These are phyloP conservation scores for Argya squamiceps DNA, from an alignment of 2,797 vertebrate genomes.

Conservation along the genomic window DNA sequence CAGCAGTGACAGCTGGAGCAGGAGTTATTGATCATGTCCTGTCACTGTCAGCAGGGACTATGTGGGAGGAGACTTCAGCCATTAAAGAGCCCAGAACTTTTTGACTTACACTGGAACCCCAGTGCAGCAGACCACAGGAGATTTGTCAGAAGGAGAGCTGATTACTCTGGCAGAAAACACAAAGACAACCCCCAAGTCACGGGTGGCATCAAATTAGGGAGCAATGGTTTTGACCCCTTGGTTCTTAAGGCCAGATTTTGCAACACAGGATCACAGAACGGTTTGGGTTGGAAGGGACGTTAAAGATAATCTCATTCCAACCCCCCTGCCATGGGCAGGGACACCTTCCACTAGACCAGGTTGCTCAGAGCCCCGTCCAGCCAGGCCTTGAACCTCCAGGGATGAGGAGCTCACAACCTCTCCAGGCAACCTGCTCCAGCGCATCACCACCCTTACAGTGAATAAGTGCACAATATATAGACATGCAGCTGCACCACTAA, in stretches of 20 bases:
- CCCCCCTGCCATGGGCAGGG: neutral
- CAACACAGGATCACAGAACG: neutral
- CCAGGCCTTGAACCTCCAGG: neutral
- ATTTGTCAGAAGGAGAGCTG: neutral
- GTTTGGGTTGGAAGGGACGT: neutral
- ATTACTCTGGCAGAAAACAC: neutral
- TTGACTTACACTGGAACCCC: neutral
- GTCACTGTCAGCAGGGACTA: conserved; percentile 34
- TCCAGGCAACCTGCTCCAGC: neutral
- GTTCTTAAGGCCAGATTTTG: neutral
- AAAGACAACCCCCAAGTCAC: neutral
- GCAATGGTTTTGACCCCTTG: neutral
- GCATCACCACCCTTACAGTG: neutral
- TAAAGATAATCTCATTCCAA: neutral
- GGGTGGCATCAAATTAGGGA: neutral
- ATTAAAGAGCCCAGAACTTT: conserved; percentile 26
- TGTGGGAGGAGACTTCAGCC: conserved; percentile 24
- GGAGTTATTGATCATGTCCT: conserved; percentile 59
- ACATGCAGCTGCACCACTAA: neutral
- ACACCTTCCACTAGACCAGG: neutral
- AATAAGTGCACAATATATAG: neutral
- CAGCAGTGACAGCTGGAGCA: conserved; percentile 57
- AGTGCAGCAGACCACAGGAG: neutral
- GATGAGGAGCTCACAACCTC: neutral
- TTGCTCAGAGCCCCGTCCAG: neutral